Conservation (phyloP, 2,797 vertebrate genomes). For the Centropyge bicolor region DNA sequence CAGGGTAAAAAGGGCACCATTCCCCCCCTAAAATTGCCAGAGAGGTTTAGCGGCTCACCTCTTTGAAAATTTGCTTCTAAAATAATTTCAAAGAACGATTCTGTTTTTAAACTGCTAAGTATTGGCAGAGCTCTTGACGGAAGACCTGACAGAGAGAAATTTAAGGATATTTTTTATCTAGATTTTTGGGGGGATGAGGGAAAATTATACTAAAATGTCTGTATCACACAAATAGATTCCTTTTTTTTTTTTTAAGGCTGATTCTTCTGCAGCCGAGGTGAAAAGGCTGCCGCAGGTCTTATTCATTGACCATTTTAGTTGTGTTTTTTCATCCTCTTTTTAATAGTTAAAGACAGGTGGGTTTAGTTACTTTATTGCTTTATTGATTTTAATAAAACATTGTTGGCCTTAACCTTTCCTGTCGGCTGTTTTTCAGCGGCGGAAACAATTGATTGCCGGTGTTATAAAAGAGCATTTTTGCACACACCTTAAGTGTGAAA, state of each 20-base stretch:
- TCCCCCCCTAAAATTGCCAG: slow-evolving; percentile 19
- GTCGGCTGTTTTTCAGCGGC: slow-evolving; percentile 10
- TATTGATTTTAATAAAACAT: slow-evolving; percentile 45
- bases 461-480: background rate
- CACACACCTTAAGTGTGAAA: background rate
- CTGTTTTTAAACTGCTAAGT: slow-evolving; percentile 4
- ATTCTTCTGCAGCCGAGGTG: background rate
- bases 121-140: background rate
- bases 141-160: slow-evolving; percentile 4
- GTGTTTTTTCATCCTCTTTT: background rate
- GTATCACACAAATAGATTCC: background rate
- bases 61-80: slow-evolving; percentile 47
- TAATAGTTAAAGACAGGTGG: slow-evolving; percentile 10
- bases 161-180: slow-evolving; percentile 9
- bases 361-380: slow-evolving; percentile 29
- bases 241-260: background rate
- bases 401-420: slow-evolving; percentile 9
- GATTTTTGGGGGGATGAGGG: background rate
- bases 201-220: background rate
- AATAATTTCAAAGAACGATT: slow-evolving; percentile 38
- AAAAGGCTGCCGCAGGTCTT: slow-evolving; percentile 1
- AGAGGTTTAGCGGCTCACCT: slow-evolving; percentile 20
- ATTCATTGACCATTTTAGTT: background rate
- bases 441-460: background rate
- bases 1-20: slow-evolving; percentile 49